Evolutionary conservation across 2,888 invertebrate species (phyloP), one percentile per base, ranked within the genome.

Genomic region (Euzophera pinguis): DNA sequence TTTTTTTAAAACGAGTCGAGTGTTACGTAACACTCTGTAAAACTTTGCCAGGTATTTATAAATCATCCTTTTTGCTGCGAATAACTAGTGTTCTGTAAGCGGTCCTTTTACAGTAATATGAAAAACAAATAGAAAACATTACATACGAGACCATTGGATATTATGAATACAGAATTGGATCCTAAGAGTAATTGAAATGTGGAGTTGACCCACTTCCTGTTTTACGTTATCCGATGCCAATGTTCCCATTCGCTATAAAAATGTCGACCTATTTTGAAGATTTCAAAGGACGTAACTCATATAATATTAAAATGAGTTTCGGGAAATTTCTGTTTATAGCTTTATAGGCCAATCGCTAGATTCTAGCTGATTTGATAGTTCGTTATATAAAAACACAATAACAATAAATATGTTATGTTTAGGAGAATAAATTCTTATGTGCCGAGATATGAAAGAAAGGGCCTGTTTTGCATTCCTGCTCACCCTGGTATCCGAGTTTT

Each of bases 151-250:
- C 8, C 34, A 34, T 22, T 22, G 22, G 22, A 22, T 22, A 22
- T 22, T 22, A 22, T 22, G 22, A 22, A 22, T 22, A 22, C 22
- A 22, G 22, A 22, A 22, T 22, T 22, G 22, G 32, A 4, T 35
- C 47, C 17, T 35, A 17, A 47, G 14, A 47, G 34, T 47, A 35
- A 16, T 17, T 34, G 17, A 47, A 35, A 35, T 47, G 10, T 27
- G 12, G 38, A 49, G 7, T 38, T 37, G 38, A 29, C 38, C 48
- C 27, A 49, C 10, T 49, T 49, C 38, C 39, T 49, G 27, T 39
- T 49, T 49, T 29, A 49, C 38, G 9, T 27, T 49, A 38, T 49
- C 48, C 38, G 47, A 22, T 13, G 48, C 27, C 48, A 49, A 49
- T 49, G 48, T 13, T 22, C 48, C 27, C 48, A 27, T 49, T 49